Conservation (phyloP, 1,140 invertebrate species). For the Cyclargus thomasi region DNA sequence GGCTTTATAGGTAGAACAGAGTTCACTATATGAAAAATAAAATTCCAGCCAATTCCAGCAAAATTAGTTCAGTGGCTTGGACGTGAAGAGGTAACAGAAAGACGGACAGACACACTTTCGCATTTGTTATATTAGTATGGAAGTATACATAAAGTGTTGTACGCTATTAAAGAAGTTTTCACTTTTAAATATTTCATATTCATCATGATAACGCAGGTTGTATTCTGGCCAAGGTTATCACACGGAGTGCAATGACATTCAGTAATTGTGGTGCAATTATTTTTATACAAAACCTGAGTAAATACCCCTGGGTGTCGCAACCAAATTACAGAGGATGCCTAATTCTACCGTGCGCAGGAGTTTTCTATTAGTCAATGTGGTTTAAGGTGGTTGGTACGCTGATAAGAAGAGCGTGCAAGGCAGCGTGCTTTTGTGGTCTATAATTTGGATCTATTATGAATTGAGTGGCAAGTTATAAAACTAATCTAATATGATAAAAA, state of each 20-base stretch:
- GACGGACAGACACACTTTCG: too few relatives aligned
- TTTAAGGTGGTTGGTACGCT: slow-evolving; percentile 34
- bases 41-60: too few relatives aligned
- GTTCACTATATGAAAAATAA: too few relatives aligned
- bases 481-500: too few relatives aligned
- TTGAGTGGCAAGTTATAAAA: too few relatives aligned
- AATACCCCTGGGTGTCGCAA: slow-evolving; percentile 46
- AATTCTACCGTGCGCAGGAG: slow-evolving; percentile 61
- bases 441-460: too few relatives aligned
- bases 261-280: slow-evolving; percentile 18
- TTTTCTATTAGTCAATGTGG: slow-evolving; percentile 68
- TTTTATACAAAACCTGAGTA: slow-evolving; percentile 28
- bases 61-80: too few relatives aligned
- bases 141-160: too few relatives aligned
- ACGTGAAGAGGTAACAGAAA: too few relatives aligned
- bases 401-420: neutral
- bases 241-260: slow-evolving; percentile 10
- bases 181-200: neutral
- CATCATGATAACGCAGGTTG: neutral
- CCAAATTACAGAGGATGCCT: slow-evolving; percentile 59
- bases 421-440: too few relatives aligned
- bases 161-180: neutral
- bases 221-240: slow-evolving; percentile 18
- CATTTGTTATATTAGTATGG: too few relatives aligned
- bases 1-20: too few relatives aligned